Evolutionary conservation across 1,140 invertebrate genomes (phyloP), one percentile per base, ranked within the genome.

Genomic region (Scaptomyza hsui): DNA sequence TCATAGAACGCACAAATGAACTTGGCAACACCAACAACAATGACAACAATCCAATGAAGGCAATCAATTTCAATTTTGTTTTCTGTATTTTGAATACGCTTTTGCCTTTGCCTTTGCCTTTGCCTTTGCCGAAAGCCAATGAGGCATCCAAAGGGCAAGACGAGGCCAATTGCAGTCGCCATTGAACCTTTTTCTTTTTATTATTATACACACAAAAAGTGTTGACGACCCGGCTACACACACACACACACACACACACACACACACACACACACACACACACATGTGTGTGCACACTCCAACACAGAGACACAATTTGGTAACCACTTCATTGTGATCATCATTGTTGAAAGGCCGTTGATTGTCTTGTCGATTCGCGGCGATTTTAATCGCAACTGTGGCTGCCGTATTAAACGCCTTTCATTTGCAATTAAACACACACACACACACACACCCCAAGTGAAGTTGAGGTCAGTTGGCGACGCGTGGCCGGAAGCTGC

Each of bases 31-130:
- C 51, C 45, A 39, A 0, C 41, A 47, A 49, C 35, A 55, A 24
- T 57, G 70, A 60, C 67, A 72, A 39, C 49, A 39, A 60, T 15
- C 70, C 82, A 88, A 86, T 86, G 74, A 86, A 88, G 81, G 70
- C 81, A 88, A 88, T 88, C 82, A 88, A 85, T 85, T 88, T 88
- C 82, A 86, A 85, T 85, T 83, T 76, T 86, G 64, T 85, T 85
- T 86, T 29, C 26, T 29, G 26, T 7, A 29, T 29, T 29, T 21
- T 21, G 19, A 4, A 64, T 86, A 86, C 77, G 45, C 53, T 49
- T 68, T 81, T 65, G 81, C 81, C 73, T 86, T 86, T 81, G 49
- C 59, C 68, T 86, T 85, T 81, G 45, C 53, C 53, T 68, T 81
- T 65, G 81, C 81, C 73, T 86, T 86, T 81, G 49, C 59, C 64